phyloP scores from a whole-genome alignment of 2,113 vertebrate genomes.

The Brachyistius frenatus region DNA sequence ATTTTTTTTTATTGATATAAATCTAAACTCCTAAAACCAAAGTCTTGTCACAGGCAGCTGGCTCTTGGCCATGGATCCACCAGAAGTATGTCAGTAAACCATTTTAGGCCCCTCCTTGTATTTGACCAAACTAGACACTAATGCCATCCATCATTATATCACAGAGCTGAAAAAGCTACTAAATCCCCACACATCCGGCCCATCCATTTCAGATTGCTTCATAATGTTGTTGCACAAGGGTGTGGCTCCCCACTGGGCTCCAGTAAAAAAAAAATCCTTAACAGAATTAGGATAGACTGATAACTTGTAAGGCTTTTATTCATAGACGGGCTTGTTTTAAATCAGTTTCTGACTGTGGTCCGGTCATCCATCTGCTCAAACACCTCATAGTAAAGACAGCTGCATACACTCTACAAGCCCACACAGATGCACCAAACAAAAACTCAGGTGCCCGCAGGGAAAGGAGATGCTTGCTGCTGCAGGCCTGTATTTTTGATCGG shows the following conservation, averaged over 20 bases:
- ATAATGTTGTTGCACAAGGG: conserved; percentile 68
- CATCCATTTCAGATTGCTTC: conserved; percentile 53
- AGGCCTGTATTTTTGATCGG: conserved; percentile 23
- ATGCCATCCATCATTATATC: conserved; percentile 45
- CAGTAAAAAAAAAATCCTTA: conserved; percentile 37
- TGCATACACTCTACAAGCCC: conserved; percentile 22
- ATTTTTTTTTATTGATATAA: neutral
- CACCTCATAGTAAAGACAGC: conserved; percentile 39
- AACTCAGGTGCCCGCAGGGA: conserved; percentile 6
- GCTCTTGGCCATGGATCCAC: conserved; percentile 2
- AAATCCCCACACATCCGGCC: conserved; percentile 55
- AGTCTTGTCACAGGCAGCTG: neutral
- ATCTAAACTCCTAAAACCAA: neutral
- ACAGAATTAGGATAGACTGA: conserved; percentile 50
- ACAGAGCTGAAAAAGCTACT: conserved; percentile 44
- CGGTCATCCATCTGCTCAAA: conserved; percentile 38
- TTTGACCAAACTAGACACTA: conserved; percentile 27
- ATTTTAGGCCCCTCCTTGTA: conserved; percentile 5
- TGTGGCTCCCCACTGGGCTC: conserved; percentile 49
- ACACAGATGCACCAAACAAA: conserved; percentile 32
- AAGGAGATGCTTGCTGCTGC: conserved; percentile 27
- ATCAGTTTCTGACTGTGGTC: conserved; percentile 41
- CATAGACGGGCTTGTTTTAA: conserved; percentile 17
- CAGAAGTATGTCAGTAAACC: conserved; percentile 12
- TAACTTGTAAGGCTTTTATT: conserved; percentile 23